Evolutionary conservation across 2,888 invertebrate species (phyloP), one percentile per base, ranked within the genome.

Genomic region (Drosophila sordidapex): DNA sequence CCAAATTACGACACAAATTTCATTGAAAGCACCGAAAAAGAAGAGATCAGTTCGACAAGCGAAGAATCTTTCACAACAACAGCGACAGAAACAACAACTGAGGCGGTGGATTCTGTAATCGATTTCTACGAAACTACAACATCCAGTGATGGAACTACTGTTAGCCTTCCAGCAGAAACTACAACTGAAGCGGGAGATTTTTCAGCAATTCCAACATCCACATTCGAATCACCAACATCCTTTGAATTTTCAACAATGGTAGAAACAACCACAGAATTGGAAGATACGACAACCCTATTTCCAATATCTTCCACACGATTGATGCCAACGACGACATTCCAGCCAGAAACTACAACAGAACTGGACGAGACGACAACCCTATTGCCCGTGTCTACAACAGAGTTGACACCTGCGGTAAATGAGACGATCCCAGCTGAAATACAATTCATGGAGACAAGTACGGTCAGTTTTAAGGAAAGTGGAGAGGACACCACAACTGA

Each of bases 361-460:
- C 27, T 27, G 0, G 21, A 13, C 8, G 21, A 54, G 53, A 25
- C n/a, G 10, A 58, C 67, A 35, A 35, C 62, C 2, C n/a, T 43
- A 33, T 4, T n/a, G 27, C 11, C 18, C 2, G 25, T 7, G 35
- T 18, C 25, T 18, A 35, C 25, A 18, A 35, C 61, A 8, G 36
- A 70, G 11, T 15, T 21, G 6, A 13, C 8, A 21, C 38, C 56
- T 40, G 11, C 7, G 25, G 15, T 2, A 21, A 40, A 21, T 57
- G 31, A 57, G 15, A 31, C 54, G 15, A 63, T 51, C 15, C 59
- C 72, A 36, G 49, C 58, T 21, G 62, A 64, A 61, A 35, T 27
- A 5, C n/a, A 33, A 27, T n/a, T 49, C 38, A 27, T 25, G 2
- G 58, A 58, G 21, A 53, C 38, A 1, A 69, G 27, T 18, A 68